Conservation (phyloP, 2,113 vertebrate genomes). For the Oceanites oceanicus region DNA sequence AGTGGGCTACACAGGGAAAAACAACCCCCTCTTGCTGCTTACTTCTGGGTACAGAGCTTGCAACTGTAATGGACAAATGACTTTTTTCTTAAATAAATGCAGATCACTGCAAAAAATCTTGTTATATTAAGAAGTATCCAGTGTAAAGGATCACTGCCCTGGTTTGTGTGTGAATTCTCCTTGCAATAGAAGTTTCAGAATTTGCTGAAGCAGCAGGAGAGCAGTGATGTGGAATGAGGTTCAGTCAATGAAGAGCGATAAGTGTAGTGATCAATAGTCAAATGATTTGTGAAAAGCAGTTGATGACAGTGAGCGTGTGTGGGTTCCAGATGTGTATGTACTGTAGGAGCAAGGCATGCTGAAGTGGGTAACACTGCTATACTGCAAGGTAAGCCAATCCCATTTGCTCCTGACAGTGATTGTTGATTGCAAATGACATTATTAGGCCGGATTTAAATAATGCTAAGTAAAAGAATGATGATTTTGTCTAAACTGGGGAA, state of each 20-base stretch:
- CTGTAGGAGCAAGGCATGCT: background rate
- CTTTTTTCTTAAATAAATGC: background rate
- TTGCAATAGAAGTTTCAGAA: background rate
- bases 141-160: background rate
- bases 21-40: background rate
- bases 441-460: background rate
- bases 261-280: conserved; percentile 8
- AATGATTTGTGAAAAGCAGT: background rate
- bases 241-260: background rate
- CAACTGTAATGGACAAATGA: background rate
- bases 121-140: background rate
- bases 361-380: background rate
- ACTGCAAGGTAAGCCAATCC: background rate
- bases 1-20: background rate
- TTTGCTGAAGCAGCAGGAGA: conserved; percentile 23
- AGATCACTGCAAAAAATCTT: background rate
- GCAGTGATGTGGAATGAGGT: background rate
- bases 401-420: background rate
- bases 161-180: background rate
- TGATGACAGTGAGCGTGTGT: background rate
- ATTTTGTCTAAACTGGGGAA: background rate
- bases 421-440: background rate
- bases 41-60: background rate
- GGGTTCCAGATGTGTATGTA: background rate
- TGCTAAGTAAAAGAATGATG: background rate